phyloP scores from a whole-genome alignment of 2,113 vertebrate species.

The Spilogale gracilis region DNA sequence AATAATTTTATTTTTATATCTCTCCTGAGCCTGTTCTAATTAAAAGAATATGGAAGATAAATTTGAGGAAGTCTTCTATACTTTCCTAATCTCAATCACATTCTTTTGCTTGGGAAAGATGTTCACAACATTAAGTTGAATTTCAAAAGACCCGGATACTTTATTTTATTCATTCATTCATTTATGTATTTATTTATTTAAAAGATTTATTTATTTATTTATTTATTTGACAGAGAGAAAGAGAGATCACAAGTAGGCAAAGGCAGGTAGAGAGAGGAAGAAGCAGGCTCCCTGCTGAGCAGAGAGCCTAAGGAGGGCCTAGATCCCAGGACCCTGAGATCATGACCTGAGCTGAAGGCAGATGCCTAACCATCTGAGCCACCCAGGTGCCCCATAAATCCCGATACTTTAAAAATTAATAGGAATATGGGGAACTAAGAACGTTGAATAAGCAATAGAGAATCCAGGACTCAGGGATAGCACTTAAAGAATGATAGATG shows the following conservation, averaged over 20 bases:
- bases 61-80: conserved; percentile 1
- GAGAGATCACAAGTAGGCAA: too few species aligned
- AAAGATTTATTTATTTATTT: too few species aligned
- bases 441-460: background rate
- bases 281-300: too few species aligned
- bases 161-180: too few species aligned
- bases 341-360: too few species aligned
- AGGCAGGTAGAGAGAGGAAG: too few species aligned
- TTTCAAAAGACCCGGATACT: background rate
- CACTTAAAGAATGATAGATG: background rate
- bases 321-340: too few species aligned
- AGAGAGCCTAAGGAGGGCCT: too few species aligned
- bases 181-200: too few species aligned
- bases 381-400: background rate
- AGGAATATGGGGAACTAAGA: background rate
- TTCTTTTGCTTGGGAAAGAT: background rate
- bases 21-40: conserved; percentile 66
- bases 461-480: background rate
- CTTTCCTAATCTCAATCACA: background rate
- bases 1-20: conserved; percentile 78
- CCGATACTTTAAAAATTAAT: background rate
- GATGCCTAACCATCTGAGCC: too few species aligned
- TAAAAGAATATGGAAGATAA: conserved; percentile 52
- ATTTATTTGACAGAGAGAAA: too few species aligned
- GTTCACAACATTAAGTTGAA: background rate